These are phyloP conservation scores for Rhogogaster chlorosoma DNA, from an alignment of 2,888 invertebrate species.

Conservation along the genomic window DNA sequence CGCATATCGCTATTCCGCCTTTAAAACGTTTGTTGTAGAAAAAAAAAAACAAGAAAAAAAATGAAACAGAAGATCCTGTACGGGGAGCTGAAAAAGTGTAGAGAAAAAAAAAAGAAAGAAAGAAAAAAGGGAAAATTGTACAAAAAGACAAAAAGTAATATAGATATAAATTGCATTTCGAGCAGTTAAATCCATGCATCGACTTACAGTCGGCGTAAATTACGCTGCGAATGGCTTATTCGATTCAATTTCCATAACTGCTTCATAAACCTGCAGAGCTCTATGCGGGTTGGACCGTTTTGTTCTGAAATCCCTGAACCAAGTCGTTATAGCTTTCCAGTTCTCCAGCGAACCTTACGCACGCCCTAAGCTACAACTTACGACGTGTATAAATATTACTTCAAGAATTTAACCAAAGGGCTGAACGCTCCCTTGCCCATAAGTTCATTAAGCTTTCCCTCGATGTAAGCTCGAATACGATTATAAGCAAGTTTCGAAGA, in stretches of 20 bases:
- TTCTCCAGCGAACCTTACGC: neutral
- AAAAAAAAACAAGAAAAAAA: neutral
- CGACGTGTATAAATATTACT: neutral
- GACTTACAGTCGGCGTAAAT: conserved; percentile 35
- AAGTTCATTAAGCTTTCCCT: neutral
- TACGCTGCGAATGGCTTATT: conserved; percentile 42
- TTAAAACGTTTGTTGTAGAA: neutral
- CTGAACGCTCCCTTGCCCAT: neutral
- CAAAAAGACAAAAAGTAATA: neutral
- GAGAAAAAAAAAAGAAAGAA: neutral
- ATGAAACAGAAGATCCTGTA: neutral
- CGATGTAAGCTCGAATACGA: neutral
- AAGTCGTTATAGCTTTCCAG: neutral
- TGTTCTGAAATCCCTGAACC: conserved; percentile 25
- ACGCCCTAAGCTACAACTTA: neutral
- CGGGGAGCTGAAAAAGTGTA: neutral
- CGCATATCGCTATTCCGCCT: neutral
- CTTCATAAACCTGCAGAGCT: conserved; percentile 41
- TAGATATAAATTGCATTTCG: conserved; percentile 26
- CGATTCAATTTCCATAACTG: conserved; percentile 51
- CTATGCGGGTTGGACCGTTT: conserved; percentile 1
- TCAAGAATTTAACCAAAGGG: neutral
- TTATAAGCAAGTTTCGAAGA: neutral
- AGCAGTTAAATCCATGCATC: conserved; percentile 30
- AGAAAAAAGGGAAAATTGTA: neutral